These are phyloP conservation scores for Trichacis sp. DNA, from an alignment of 2,888 invertebrate genomes.

Conservation along the genomic window DNA sequence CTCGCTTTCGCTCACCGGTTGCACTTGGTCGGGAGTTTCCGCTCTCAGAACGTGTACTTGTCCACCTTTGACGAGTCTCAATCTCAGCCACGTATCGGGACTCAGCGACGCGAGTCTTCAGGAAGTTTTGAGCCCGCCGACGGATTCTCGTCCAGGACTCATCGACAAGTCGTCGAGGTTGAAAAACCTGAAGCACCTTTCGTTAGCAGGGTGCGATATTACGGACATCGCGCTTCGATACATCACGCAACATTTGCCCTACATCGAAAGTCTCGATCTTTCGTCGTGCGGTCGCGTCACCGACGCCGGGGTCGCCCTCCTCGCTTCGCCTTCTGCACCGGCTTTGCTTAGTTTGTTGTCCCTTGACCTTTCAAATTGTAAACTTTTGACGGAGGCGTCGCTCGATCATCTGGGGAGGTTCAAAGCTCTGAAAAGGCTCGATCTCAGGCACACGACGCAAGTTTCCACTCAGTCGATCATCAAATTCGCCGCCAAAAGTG, in stretches of 20 bases:
- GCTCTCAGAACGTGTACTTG: conserved; percentile 86
- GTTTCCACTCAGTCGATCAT: conserved; percentile 86
- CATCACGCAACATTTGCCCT: conserved; percentile 81
- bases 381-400: conserved; percentile 84
- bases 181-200: conserved; percentile 80
- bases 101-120: conserved; percentile 86
- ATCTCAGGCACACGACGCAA: conserved; percentile 83
- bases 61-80: conserved; percentile 82
- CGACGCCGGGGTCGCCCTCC: conserved; percentile 90
- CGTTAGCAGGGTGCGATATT: conserved; percentile 88
- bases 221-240: conserved; percentile 88
- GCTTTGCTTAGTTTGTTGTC: conserved; percentile 76
- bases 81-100: conserved; percentile 88
- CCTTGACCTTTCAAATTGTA: conserved; percentile 85
- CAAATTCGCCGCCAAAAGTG: conserved; percentile 85
- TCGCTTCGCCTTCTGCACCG: conserved; percentile 80
- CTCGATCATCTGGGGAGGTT: conserved; percentile 85
- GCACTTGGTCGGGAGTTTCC: conserved; percentile 80
- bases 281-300: conserved; percentile 89
- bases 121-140: conserved; percentile 88
- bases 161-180: conserved; percentile 82
- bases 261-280: conserved; percentile 82
- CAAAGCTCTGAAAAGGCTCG: conserved; percentile 79
- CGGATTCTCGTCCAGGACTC: conserved; percentile 84
- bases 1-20: conserved; percentile 83